These are phyloP conservation scores for Siniperca obscura DNA, from an alignment of 2,797 vertebrate genomes.

Conservation along the genomic window DNA sequence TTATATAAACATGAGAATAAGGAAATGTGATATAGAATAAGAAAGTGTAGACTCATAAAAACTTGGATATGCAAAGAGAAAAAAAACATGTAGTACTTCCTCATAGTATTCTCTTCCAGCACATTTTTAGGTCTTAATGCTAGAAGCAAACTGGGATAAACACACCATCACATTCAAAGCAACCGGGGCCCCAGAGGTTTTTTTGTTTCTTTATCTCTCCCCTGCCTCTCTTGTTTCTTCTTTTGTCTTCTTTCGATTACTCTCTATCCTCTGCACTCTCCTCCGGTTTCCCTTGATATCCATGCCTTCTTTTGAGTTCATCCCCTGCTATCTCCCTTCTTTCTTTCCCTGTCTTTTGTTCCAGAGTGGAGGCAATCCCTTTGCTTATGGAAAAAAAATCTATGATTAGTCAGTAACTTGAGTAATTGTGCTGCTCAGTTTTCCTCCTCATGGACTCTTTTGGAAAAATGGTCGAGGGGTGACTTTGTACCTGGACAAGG, in stretches of 20 bases:
- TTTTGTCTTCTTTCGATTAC: conserved; percentile 63
- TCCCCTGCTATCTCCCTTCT: conserved; percentile 22
- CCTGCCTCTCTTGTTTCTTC: conserved; percentile 55
- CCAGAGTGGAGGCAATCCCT: conserved; percentile 33
- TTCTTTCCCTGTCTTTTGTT: conserved; percentile 43
- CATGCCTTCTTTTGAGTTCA: conserved; percentile 42
- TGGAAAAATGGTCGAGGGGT: not conserved
- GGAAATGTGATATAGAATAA: not conserved
- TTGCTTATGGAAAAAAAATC: conserved; percentile 19
- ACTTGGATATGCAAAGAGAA: conserved; percentile 1
- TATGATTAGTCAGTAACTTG: conserved; percentile 40
- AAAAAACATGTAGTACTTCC: too few relatives aligned
- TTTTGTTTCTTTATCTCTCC: conserved; percentile 31
- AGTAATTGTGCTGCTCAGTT: conserved; percentile 49
- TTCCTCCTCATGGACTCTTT: conserved; percentile 40
- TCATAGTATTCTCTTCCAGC: not conserved
- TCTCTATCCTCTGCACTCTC: conserved; percentile 41
- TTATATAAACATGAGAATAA: not conserved
- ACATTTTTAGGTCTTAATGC: conserved; percentile 3
- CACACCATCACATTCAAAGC: conserved; percentile 51
- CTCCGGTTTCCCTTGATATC: conserved; percentile 66
- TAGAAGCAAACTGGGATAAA: conserved; percentile 33
- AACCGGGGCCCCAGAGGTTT: conserved; percentile 24
- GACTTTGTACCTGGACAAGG: conserved; percentile 49
- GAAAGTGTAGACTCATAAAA: not conserved